These are phyloP conservation scores for Mirza zaza DNA, from an alignment of 2,113 vertebrate species.

Conservation along the genomic window DNA sequence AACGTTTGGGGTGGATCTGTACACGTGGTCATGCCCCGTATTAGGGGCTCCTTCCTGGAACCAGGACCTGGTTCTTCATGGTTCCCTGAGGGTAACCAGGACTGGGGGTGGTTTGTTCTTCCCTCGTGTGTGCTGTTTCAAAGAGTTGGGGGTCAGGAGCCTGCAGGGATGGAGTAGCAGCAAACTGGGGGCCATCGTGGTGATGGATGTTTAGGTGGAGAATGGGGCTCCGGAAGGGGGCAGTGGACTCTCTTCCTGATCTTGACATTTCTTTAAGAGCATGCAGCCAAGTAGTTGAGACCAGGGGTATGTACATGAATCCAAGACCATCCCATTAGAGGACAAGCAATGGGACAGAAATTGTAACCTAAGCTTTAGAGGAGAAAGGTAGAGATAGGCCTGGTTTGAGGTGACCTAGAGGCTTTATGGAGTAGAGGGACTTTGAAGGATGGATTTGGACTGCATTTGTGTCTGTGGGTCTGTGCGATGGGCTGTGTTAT, in stretches of 20 bases:
- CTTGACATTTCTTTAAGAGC: background rate
- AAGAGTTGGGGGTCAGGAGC: background rate
- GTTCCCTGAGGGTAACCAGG: background rate
- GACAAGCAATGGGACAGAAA: background rate
- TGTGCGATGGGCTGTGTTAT: background rate
- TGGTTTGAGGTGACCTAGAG: background rate
- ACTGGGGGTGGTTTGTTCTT: background rate
- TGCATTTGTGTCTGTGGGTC: background rate
- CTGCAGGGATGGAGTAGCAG: background rate
- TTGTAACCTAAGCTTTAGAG: background rate
- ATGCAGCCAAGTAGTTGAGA: background rate
- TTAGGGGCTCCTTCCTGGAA: background rate
- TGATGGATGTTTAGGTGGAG: background rate
- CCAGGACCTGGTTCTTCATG: background rate
- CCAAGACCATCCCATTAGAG: background rate
- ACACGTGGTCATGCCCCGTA: background rate
- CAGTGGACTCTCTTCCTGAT: background rate
- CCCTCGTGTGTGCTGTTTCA: background rate
- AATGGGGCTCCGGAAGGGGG: background rate
- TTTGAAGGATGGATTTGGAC: background rate
- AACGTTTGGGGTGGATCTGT: background rate
- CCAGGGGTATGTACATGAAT: accelerated
- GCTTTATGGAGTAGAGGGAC: background rate
- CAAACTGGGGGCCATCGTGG: background rate
- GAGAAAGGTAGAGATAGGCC: background rate